Evolutionary conservation across 2,888 invertebrate species (phyloP).

Genomic region (Ochlodes sylvanus): DNA sequence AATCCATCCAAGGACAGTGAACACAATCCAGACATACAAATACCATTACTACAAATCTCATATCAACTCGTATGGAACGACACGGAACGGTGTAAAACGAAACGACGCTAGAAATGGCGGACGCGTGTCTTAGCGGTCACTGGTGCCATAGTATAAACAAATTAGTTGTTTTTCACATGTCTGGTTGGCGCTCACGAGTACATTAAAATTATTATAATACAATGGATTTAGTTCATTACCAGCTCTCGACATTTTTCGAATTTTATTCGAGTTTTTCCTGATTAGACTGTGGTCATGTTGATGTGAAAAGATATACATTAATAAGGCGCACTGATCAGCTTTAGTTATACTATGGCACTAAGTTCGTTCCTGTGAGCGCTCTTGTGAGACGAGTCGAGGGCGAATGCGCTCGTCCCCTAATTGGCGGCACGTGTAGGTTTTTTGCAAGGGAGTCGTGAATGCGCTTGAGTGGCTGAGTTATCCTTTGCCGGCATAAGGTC

Average conservation of each 20-base stretch:
- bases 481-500: constrained; percentile 59
- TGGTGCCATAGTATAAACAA: constrained; percentile 47
- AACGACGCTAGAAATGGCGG: constrained; percentile 49
- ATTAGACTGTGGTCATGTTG: too few relatives aligned
- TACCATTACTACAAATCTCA: constrained; percentile 47
- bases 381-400: constrained; percentile 51
- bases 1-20: neutral
- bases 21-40: constrained; percentile 24
- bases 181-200: neutral
- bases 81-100: constrained; percentile 53
- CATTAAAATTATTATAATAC: neutral
- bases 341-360: neutral
- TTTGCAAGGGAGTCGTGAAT: constrained; percentile 64
- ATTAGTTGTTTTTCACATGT: neutral
- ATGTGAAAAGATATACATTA: neutral
- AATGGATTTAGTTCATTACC: neutral
- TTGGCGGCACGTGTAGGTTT: constrained; percentile 79
- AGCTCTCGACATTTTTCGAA: too few relatives aligned
- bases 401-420: constrained; percentile 69
- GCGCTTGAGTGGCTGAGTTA: constrained; percentile 52
- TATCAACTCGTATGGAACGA: constrained; percentile 67
- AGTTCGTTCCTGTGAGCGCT: constrained; percentile 49
- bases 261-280: too few relatives aligned
- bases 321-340: neutral
- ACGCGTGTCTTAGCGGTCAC: constrained; percentile 70